Conservation (phyloP, 1,140 invertebrate genomes). For the Himalopsyche phryganea region DNA sequence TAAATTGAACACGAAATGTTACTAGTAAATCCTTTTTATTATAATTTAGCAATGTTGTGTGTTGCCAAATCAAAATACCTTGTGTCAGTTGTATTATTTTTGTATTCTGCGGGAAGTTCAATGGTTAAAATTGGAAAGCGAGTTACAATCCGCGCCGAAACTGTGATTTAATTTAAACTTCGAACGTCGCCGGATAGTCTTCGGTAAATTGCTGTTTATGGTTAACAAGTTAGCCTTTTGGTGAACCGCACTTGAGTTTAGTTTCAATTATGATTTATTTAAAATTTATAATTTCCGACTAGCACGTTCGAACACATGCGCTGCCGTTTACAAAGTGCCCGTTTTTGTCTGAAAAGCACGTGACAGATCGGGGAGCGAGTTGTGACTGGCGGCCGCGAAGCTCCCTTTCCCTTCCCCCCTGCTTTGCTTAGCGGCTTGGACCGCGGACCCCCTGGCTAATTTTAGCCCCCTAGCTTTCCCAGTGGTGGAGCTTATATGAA, state of each 20-base stretch:
- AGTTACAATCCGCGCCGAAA: no score
- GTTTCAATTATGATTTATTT: background rate
- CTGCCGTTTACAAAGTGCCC: no score
- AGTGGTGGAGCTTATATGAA: slow-evolving; percentile 16
- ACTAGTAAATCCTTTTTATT: no score
- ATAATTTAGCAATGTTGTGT: no score
- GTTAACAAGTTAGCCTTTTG: background rate
- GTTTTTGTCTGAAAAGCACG: background rate
- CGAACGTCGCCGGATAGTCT: background rate
- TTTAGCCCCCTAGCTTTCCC: slow-evolving; percentile 27
- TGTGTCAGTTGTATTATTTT: no score
- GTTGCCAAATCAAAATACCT: no score
- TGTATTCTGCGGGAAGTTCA: no score
- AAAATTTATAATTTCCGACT: background rate
- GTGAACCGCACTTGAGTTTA: background rate
- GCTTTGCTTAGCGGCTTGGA: background rate
- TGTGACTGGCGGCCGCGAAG: slow-evolving; percentile 11
- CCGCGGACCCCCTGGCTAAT: slow-evolving; percentile 21
- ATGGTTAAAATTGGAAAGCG: no score
- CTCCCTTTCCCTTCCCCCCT: background rate
- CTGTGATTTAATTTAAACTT: no score
- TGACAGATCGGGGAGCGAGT: slow-evolving; percentile 5
- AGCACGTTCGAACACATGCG: background rate
- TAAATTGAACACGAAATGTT: no score
- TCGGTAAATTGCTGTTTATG: background rate